Evolutionary conservation across 2,113 vertebrate genomes (phyloP).

Genomic region (Stigmatopora argus): DNA sequence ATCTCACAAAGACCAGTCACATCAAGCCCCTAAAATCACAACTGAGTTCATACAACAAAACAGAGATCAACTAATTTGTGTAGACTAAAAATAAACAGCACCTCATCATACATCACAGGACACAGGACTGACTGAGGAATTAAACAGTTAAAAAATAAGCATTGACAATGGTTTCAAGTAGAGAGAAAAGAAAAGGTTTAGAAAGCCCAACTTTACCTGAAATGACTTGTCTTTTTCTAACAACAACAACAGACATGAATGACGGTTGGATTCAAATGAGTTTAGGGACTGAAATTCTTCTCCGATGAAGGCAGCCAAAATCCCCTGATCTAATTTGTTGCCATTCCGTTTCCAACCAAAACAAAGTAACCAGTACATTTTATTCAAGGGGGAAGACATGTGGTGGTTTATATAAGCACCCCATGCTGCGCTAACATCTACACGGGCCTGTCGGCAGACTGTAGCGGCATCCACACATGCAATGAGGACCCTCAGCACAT

Average conservation of each 20-base stretch:
- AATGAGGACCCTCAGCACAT: slow-evolving; percentile 42
- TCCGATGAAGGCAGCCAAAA: not conserved
- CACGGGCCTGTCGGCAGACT: slow-evolving; percentile 35
- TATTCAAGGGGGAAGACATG: slow-evolving; percentile 50
- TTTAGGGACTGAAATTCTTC: not conserved
- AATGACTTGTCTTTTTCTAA: slow-evolving; percentile 29
- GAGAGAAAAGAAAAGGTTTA: slow-evolving; percentile 15
- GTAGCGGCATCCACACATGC: slow-evolving; percentile 33
- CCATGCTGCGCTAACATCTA: slow-evolving; percentile 48
- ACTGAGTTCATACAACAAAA: not conserved
- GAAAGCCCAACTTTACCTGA: slow-evolving; percentile 4
- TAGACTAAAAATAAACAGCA: no score
- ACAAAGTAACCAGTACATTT: slow-evolving; percentile 49
- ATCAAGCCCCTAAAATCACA: not conserved
- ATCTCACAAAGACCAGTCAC: not conserved
- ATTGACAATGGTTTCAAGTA: slow-evolving; percentile 29
- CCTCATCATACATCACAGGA: no score
- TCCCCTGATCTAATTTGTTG: slow-evolving; percentile 19
- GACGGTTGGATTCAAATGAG: slow-evolving; percentile 9
- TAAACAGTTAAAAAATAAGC: slow-evolving; percentile 27
- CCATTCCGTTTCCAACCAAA: slow-evolving; percentile 42
- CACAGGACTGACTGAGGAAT: slow-evolving; percentile 15
- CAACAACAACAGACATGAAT: slow-evolving; percentile 10
- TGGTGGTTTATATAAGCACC: slow-evolving; percentile 58
- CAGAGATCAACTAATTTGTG: no score